phyloP scores from a whole-genome alignment of 2,797 vertebrate species.

The Glossophaga mutica region DNA sequence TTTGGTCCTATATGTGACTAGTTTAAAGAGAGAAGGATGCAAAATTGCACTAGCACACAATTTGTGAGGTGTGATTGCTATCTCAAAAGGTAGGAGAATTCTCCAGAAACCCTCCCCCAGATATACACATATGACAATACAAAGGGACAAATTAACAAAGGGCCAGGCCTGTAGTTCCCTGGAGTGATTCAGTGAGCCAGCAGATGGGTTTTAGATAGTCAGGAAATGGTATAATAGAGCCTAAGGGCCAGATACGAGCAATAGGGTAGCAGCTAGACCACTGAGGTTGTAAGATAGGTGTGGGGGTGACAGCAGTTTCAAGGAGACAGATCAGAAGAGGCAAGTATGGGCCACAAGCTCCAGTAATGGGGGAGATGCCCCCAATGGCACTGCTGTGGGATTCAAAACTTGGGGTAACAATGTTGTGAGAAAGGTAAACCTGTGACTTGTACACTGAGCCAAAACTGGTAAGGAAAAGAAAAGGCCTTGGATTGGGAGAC shows the following conservation, averaged over 20 bases:
- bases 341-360: fast-evolving
- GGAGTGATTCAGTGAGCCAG: background rate
- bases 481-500: no score
- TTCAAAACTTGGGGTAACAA: no score
- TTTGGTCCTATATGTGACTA: background rate
- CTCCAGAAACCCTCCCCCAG: background rate
- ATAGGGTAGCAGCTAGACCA: fast-evolving
- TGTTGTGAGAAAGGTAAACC: background rate
- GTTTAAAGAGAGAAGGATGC: background rate
- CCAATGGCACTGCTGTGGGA: background rate
- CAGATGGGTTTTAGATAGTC: background rate
- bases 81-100: background rate
- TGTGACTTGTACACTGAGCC: background rate
- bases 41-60: background rate
- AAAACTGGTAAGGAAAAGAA: background rate
- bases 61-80: background rate
- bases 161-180: background rate
- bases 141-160: background rate
- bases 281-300: background rate
- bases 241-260: background rate
- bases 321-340: background rate
- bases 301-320: fast-evolving
- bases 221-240: background rate
- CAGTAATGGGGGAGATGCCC: fast-evolving
- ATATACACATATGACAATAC: background rate